Evolutionary conservation across 1,140 invertebrate species (phyloP).

Genomic region (Bombus waltoni): DNA sequence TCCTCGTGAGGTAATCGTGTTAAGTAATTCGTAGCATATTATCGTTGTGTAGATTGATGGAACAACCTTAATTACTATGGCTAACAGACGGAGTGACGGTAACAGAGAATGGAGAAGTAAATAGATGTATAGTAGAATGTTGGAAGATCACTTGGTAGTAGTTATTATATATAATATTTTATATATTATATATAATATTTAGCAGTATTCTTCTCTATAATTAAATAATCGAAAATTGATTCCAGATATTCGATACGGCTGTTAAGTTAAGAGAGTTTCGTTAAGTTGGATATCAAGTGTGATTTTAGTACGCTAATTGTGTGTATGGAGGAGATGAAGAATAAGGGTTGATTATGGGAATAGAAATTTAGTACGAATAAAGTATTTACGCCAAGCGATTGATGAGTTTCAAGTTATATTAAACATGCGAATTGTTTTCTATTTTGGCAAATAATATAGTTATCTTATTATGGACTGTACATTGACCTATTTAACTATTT

Average conservation of each 20-base stretch:
- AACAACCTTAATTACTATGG: neutral
- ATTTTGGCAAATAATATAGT: neutral
- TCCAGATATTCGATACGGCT: too few species aligned
- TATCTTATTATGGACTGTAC: neutral
- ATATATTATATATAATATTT: too few species aligned
- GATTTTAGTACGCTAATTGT: neutral
- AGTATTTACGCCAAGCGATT: too few species aligned
- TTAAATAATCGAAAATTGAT: too few species aligned
- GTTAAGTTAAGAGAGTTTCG: neutral
- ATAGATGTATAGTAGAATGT: neutral
- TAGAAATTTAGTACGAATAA: neutral
- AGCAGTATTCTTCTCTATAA: too few species aligned
- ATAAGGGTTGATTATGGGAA: neutral
- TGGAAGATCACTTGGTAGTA: neutral
- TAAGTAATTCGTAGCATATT: constrained; percentile 19
- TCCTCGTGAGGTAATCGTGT: neutral
- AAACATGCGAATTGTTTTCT: neutral
- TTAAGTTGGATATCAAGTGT: neutral
- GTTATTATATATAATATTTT: too few species aligned
- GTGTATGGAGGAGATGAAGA: neutral
- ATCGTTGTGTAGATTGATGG: neutral
- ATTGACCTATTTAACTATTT: neutral
- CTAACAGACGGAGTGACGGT: neutral
- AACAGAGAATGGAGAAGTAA: neutral
- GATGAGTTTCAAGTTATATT: too few species aligned